Percentiles rank a stretch among this genome's conserved stretches.
These are phyloP conservation scores for Cetoscarus ocellatus DNA, from an alignment of 2,797 vertebrate genomes.

Conservation along the genomic window DNA sequence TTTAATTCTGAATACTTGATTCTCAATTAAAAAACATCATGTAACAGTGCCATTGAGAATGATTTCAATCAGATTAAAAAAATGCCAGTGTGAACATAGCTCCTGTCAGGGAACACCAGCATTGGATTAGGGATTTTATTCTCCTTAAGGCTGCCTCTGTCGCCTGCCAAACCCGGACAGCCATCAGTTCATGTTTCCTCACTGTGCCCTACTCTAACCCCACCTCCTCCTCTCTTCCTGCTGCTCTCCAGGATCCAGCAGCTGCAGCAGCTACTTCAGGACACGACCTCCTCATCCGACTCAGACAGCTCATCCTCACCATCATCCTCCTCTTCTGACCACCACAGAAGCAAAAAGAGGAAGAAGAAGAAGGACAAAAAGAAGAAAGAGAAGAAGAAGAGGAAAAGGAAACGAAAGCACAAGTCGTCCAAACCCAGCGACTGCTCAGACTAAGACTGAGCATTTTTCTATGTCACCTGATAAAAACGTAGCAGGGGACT, in stretches of 20 bases:
- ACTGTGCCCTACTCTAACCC: slow-evolving; percentile 27
- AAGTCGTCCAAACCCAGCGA: slow-evolving; percentile 88
- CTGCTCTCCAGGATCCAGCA: slow-evolving; percentile 90
- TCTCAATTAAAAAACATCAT: too few relatives aligned
- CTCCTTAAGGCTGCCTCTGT: slow-evolving; percentile 24
- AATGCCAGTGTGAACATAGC: slow-evolving; percentile 7
- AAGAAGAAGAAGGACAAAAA: slow-evolving; percentile 89
- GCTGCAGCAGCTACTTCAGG: slow-evolving; percentile 92
- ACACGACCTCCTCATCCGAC: slow-evolving; percentile 86
- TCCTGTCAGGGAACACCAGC: neutral
- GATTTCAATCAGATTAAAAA: neutral
- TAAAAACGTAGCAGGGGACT: slow-evolving; percentile 12
- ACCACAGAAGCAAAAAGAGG: slow-evolving; percentile 85
- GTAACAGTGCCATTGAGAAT: too few relatives aligned
- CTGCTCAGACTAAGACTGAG: slow-evolving; percentile 87
- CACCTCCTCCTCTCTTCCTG: slow-evolving; percentile 5
- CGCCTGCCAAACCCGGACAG: slow-evolving; percentile 11
- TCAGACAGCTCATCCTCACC: slow-evolving; percentile 85
- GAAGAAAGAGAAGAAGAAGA: slow-evolving; percentile 90
- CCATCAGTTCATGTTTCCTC: slow-evolving; percentile 19
- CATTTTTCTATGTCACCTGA: neutral
- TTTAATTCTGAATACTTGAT: too few relatives aligned
- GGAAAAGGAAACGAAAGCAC: slow-evolving; percentile 85
- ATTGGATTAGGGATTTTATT: slow-evolving; percentile 3
- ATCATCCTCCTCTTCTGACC: slow-evolving; percentile 69